Evolutionary conservation across 1,140 invertebrate species (phyloP).

Genomic region (Lordiphosa stackelbergi): DNA sequence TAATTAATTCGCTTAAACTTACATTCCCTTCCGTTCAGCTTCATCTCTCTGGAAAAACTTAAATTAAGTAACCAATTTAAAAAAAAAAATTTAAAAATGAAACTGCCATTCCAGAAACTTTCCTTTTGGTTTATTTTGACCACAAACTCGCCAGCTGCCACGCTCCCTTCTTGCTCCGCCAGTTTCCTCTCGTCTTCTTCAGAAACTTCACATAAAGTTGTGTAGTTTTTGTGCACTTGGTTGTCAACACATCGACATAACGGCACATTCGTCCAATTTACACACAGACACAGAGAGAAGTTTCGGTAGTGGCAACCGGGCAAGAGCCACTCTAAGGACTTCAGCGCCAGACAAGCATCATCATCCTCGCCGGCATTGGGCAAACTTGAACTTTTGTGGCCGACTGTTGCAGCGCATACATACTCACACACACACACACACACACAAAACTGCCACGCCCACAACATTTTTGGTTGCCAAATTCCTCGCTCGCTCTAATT

Average conservation of each 20-base stretch:
- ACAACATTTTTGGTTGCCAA: slow-evolving; percentile 70
- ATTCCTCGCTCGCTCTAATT: slow-evolving; percentile 64
- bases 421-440: slow-evolving; percentile 19
- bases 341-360: slow-evolving; percentile 52
- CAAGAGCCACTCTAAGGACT: slow-evolving; percentile 50
- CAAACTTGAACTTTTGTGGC: slow-evolving; percentile 72
- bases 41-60: background rate
- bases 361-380: slow-evolving; percentile 21
- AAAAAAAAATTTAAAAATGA: slow-evolving; percentile 10
- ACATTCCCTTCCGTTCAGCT: background rate
- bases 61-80: slow-evolving; percentile 17
- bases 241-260: slow-evolving; percentile 73
- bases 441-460: slow-evolving; percentile 58
- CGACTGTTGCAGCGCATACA: slow-evolving; percentile 30
- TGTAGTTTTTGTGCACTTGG: slow-evolving; percentile 54
- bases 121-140: slow-evolving; percentile 31
- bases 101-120: slow-evolving; percentile 6
- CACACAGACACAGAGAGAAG: slow-evolving; percentile 40
- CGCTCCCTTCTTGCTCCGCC: no score
- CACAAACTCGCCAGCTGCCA: slow-evolving; percentile 12
- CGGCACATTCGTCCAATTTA: slow-evolving; percentile 72
- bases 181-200: background rate
- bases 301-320: slow-evolving; percentile 21
- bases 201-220: slow-evolving; percentile 54
- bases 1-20: slow-evolving; percentile 7